Evolutionary conservation across 1,140 invertebrate species (phyloP), one percentile per base, ranked within the genome.

Genomic region (Doryteuthis pealeii): DNA sequence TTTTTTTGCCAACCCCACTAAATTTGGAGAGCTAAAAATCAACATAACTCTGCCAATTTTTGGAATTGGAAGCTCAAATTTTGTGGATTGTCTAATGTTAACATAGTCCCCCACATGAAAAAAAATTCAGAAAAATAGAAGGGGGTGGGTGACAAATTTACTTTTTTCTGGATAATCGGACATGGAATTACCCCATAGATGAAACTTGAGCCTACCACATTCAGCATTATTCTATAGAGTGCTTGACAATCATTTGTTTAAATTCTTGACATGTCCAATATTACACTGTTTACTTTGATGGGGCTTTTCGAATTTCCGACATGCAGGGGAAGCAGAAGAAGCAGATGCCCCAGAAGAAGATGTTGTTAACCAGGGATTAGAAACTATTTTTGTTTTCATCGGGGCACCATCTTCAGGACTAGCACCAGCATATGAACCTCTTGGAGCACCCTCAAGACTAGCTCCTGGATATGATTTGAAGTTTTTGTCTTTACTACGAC

Each of bases 401-500:
- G 54, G 54, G 5, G 66, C 18, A 18, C 15, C 18, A 6, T 68
- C 66, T n/a, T n/a, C n/a, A 28, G 66, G 66, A 32, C 66, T 68
- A 31, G 66, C 66, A 6, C 66, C 66, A 68, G 66, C 22, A 32
- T 68, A 68, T 32, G 66, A 68, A 10, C 35, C 35, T 10, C 54
- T 62, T 62, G 54, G 54, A 18, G 66, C 18, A 18, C 15, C 18
- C 18, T 68, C 66, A 28, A 26, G 66, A 32, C 66, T 68, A 30
- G 66, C 66, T 22, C 66, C 66, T 28, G 66, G 66, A 32, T 68
- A 68, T 32, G 66, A 68, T 31, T 68, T 68, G 5, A 22, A 10
- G 30, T 68, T 68, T 33, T 68, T 68, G 10, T 68, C 66, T 31
- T 68, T 68, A 32, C 32, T 68, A 32, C 66, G 30, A 68, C 22